Base-by-base conservation (phyloP, 2,888 invertebrate genomes). In the Thera britannica region DNA sequence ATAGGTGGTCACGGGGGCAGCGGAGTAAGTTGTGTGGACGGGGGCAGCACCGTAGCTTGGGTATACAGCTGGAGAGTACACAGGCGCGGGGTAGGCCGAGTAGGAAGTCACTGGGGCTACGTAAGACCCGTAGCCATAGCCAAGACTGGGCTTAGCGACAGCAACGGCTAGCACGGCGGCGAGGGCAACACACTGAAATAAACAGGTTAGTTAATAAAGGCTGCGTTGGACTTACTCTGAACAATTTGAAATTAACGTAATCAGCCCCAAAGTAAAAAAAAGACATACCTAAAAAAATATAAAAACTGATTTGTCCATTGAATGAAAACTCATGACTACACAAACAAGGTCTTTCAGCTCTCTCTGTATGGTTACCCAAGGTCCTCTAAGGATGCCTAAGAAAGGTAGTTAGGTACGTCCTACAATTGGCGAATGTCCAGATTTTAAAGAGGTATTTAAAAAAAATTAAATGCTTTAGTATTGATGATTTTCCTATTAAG, bases 131-230 rank as follows among this genome's bases (percentile, higher is more conserved):
- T 65, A 67, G 46, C 58, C 9, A 51, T 63, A 62, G 12, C 73
- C 72, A 7, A 67, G 65, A 61, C 48, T 58, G 36, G 92, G 65
- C 83, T 89, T 81, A 81, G 89, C 80, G 81, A 87, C 76, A 81
- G 87, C 67, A 79, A 90, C 5, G 81, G 90, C 80, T 87, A 83
- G 71, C 61, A 83, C 68, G 74, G 80, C 77, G 67, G 81, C 76
- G 68, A 84, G 73, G 56, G 82, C 72, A 67, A 84, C 74, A 58
- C 67, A 70, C 84, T 85, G 72, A 46, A 81, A 79, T 11, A 55
- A 55, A 36, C 35, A 11, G 11, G 4, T 51, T 5, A 7, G 5
- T 51, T 7, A 51, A 23, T 23, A 1, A 7, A 5, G 5, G 7
- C 5, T 41, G 41, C 7, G 41, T 41, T 41, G 6, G 41, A 7